A percentile compares a stretch with the other conserved stretches of the same genome.
These are phyloP conservation scores for Xiphophorus hellerii DNA, from an alignment of 2,113 vertebrate species.

Conservation along the genomic window DNA sequence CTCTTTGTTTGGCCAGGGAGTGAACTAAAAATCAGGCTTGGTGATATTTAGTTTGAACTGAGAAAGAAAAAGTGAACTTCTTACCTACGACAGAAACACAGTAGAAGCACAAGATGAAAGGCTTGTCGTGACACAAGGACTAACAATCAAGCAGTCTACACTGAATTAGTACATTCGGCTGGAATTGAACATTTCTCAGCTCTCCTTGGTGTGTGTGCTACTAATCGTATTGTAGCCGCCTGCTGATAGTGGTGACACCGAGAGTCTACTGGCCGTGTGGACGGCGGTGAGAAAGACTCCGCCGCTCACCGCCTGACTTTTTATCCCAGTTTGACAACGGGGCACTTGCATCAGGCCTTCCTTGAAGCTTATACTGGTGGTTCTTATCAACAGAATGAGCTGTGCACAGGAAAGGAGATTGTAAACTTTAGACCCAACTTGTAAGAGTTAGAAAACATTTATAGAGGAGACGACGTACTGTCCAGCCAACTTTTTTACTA, in stretches of 20 bases:
- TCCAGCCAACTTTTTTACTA: background rate
- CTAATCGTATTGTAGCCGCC: constrained; percentile 61
- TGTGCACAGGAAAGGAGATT: background rate
- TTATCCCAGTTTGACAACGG: constrained; percentile 30
- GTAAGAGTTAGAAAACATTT: background rate
- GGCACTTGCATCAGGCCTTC: constrained; percentile 6
- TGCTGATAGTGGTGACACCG: constrained; percentile 49
- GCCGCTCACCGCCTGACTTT: constrained; percentile 38
- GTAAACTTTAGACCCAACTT: background rate
- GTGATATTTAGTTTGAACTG: constrained; percentile 11
- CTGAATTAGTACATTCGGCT: constrained; percentile 58
- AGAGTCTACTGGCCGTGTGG: constrained; percentile 38
- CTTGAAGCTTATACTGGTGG: constrained; percentile 1
- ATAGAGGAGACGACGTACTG: background rate
- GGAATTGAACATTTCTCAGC: constrained; percentile 59
- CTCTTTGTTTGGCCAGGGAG: constrained; percentile 29
- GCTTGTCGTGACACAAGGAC: background rate
- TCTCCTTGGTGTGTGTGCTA: constrained; percentile 17
- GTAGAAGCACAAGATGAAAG: background rate
- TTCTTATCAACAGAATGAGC: constrained; percentile 24
- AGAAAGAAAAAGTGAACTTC: constrained; percentile 8
- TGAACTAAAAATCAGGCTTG: constrained; percentile 30
- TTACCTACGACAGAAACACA: constrained; percentile 1
- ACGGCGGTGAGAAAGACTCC: constrained; percentile 34
- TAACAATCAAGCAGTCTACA: constrained; percentile 26